Base-by-base conservation (phyloP, 1,140 invertebrate genomes). In the Drosophila azteca region DNA sequence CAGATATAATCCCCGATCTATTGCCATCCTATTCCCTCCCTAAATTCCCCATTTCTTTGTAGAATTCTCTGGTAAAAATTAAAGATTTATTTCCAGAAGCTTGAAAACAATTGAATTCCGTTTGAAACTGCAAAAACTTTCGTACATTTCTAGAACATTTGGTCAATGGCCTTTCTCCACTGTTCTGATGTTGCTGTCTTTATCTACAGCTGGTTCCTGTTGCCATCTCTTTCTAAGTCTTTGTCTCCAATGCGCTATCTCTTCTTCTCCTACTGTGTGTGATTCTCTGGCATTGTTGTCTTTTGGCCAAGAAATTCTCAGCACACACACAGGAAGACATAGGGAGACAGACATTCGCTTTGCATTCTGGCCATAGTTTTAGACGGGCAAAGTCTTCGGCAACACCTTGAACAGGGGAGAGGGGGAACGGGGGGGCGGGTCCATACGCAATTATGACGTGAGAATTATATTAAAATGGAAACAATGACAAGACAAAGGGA, bases 401-500 rank as follows among this genome's bases (percentile, higher is more conserved):
- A 43, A 64, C 62, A 54, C 66, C 64, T 68, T 49, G 35, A 11
- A 39, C 31, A 8, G 29, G 29, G 31, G 11, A 24, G 6, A 2
- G 8, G 3, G 2, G 2, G 17, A 20, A 20, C 13, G 24, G 52
- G n/a, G 52, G n/a, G 22, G 31, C 35, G 3, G 44, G 46, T 79
- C 78, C 77, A 79, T 83, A 83, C 64, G 81, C 84, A 88, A 88
- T 88, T 88, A 88, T 88, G 81, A 88, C 84, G 84, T 88, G 84
- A 79, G 84, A 88, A 88, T 88, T 84, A 80, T 88, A 88, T 88
- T 89, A 89, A 83, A 88, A 77, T 89, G 69, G 69, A 89, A 84
- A 88, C 84, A 88, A 88, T 88, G 59, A 69, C 50, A 39, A 59
- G 44, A 60, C 51, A 43, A 48, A 70, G 50, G 41, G 55, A 50